These are phyloP conservation scores for Aphaenogaster floridana DNA, from an alignment of 1,140 invertebrate species.

Conservation along the genomic window DNA sequence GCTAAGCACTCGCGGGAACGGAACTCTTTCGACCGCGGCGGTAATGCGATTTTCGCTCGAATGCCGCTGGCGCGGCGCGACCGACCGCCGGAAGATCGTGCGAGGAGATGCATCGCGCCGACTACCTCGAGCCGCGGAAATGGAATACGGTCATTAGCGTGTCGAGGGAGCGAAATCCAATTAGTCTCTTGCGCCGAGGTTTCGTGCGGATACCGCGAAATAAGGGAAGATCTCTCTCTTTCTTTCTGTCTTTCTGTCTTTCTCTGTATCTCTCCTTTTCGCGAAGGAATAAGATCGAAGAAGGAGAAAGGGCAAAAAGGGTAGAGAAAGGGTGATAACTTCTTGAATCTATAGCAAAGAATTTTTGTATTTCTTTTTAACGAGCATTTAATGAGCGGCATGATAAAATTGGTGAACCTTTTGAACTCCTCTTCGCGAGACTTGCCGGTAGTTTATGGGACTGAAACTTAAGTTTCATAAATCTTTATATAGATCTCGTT, in stretches of 20 bases:
- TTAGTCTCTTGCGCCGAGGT: constrained; percentile 74
- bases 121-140: constrained; percentile 72
- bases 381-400: background rate
- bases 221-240: constrained; percentile 39
- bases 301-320: background rate
- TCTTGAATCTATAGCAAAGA: background rate
- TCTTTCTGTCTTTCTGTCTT: background rate
- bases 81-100: constrained; percentile 70
- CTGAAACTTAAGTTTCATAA: constrained; percentile 1
- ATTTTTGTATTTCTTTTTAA: background rate
- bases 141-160: constrained; percentile 77
- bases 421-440: background rate
- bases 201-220: constrained; percentile 66
- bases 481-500: constrained; percentile 1
- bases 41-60: constrained; percentile 74
- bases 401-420: background rate
- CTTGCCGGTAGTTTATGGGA: background rate
- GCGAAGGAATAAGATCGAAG: constrained; percentile 16
- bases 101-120: constrained; percentile 72
- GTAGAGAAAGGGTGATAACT: background rate
- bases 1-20: constrained; percentile 58
- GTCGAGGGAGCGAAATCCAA: constrained; percentile 74
- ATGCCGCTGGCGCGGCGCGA: constrained; percentile 52
- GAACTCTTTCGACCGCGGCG: constrained; percentile 66
- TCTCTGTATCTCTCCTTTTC: background rate